Base-by-base conservation (phyloP, 2,113 vertebrate genomes). In the Cacatua alba region DNA sequence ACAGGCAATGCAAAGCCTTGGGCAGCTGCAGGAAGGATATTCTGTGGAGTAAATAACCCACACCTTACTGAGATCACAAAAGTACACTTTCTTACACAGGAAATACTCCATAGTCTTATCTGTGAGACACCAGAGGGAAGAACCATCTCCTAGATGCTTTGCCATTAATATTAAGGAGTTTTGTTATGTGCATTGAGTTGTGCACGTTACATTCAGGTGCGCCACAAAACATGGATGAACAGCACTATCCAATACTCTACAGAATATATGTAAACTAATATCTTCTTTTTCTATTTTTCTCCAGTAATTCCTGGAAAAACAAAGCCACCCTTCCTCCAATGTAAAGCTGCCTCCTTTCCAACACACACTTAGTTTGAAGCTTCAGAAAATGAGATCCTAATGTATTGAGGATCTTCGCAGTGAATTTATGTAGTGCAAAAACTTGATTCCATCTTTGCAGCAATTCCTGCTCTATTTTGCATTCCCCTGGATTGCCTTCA, bases 381-480 rank as follows among this genome's bases (percentile, higher is more conserved):
- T 86, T 86, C 44, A 62, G 52, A 53, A 80, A 95, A 86, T 69
- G 41, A 60, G 24, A 68, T 52, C 86, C 51, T 71, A 71, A 78
- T 3, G 48, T 23, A 81, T 3, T 64, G 72, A 78, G 86, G 48
- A 82, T 76, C 48, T 94, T 92, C 69, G 62, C 91, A 89, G 81
- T 41, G 74, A 92, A 87, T 96, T 88, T 87, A 85, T 89, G 96
- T n/a, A 92, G 82, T 68, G 91, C 43, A 92, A 91, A 94, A 89
- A 60, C 65, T 60, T 41, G 62, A 87, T 87, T 75, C 86, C 48
- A 21, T 41, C 86, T 84, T 82, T 68, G 65, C 81, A 86, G 93
- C 94, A 41, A 46, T 78, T 89, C 48, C 13, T 48, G 69, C 24
- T 79, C 57, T 79, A 6, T 76, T 95, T 92, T 86, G 63, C 86